Base-by-base conservation (phyloP, 2,888 invertebrate genomes). In the Conistra vaccinii region DNA sequence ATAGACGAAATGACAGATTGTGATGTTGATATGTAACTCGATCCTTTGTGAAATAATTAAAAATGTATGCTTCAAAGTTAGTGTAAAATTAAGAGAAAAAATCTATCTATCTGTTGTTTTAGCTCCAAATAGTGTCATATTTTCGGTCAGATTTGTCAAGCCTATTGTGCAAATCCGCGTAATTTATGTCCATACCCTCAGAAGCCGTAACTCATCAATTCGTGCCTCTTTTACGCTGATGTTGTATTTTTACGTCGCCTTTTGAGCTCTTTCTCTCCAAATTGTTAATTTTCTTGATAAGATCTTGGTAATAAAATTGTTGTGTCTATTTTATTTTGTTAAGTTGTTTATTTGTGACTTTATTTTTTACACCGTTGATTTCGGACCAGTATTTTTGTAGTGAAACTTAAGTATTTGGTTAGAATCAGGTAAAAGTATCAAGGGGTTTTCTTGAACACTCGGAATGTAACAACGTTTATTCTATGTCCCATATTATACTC, bases 241-340 rank as follows among this genome's bases (percentile, higher is more conserved):
- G 79, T 65, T 65, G 75, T 77, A 77, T 76, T 80, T 84, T 85
- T 75, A 81, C 51, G 73, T 72, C 75, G 69, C 62, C 53, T 75
- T 69, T 76, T 68, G 69, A 73, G 80, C 35, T 81, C 70, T 76
- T 68, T 70, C 32, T 65, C 66, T 73, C 26, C 29, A 74, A 80
- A 84, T 86, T 83, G 84, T 86, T 87, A 80, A 87, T 87, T 75
- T 85, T 69, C 45, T 63, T 48, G 83, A 83, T 71, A 82, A 73
- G 68, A 78, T 85, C 78, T 73, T 2, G 35, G 58, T 23, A 68
- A 60, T 85, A 57, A 82, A 73, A 71, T 55, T 76, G 67, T 82
- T 76, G 60, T 77, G 60, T 69, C 58, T 57, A 12, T 73, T 75
- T 75, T 71, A 32, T 80, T 68, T 80, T 35, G 32, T 65, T 48